Conservation (phyloP, 2,113 vertebrate species). For the Clarias macrocephalus region DNA sequence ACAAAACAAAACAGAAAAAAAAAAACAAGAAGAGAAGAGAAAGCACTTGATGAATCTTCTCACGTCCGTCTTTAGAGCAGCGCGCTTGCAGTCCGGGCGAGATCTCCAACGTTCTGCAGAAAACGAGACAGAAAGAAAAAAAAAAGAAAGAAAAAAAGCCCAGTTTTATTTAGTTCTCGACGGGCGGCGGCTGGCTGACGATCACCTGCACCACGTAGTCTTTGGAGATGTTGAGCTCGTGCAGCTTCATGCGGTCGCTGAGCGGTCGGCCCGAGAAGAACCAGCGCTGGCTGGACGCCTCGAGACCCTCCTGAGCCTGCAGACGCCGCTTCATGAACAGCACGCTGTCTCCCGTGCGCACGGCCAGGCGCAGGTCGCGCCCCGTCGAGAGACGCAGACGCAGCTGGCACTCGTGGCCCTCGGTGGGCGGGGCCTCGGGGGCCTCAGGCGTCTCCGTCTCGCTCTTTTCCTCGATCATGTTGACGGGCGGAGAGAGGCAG, state of each 20-base stretch:
- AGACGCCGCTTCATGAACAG: constrained; percentile 94
- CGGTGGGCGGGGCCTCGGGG: constrained; percentile 76
- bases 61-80: background rate
- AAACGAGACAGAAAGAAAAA: too few species aligned
- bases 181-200: constrained; percentile 88
- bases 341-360: constrained; percentile 90
- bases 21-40: background rate
- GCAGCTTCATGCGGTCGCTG: constrained; percentile 93
- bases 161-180: constrained; percentile 75
- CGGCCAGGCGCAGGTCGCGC: constrained; percentile 86
- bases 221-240: constrained; percentile 96
- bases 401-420: constrained; percentile 89
- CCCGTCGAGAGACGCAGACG: constrained; percentile 94
- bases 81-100: background rate
- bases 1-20: constrained; percentile 9
- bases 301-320: constrained; percentile 85
- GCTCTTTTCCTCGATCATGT: constrained; percentile 96
- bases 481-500: constrained; percentile 93
- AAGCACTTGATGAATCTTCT: constrained; percentile 3
- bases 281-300: constrained; percentile 87
- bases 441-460: constrained; percentile 84
- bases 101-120: background rate
- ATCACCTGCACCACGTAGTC: constrained; percentile 99
- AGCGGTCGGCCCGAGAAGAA: constrained; percentile 97
- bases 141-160: too few species aligned